phyloP scores from a whole-genome alignment of 2,888 invertebrate genomes.

The Omphaloscelis lunosa region DNA sequence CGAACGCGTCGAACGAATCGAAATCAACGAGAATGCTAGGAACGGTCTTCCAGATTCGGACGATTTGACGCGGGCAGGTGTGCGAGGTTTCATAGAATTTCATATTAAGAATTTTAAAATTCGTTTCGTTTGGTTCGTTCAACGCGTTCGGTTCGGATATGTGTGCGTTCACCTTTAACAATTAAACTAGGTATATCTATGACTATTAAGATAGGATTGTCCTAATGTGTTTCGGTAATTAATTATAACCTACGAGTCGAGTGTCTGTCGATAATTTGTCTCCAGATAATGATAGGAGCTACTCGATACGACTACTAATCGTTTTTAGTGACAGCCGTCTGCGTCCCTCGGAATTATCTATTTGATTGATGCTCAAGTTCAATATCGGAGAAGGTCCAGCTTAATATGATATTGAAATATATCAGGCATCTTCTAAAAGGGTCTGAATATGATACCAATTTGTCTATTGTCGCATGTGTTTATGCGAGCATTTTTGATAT shows the following conservation, averaged over 20 bases:
- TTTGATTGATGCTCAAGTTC: slow-evolving; percentile 31
- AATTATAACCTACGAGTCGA: neutral
- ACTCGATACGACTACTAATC: neutral
- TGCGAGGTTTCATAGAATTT: too few relatives aligned
- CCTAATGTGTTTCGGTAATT: neutral
- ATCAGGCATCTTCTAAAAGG: neutral
- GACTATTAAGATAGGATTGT: neutral
- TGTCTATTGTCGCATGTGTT: neutral
- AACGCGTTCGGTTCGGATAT: too few relatives aligned
- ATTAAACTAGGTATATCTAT: neutral
- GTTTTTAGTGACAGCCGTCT: slow-evolving; percentile 15
- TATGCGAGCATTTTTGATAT: neutral
- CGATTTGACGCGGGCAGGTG: too few relatives aligned
- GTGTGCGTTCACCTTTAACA: neutral
- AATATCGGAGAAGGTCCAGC: too few relatives aligned
- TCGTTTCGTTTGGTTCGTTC: too few relatives aligned
- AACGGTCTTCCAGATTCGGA: too few relatives aligned
- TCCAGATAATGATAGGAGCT: neutral
- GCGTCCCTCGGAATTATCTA: neutral
- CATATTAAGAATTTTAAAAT: too few relatives aligned
- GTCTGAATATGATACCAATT: slow-evolving; percentile 5
- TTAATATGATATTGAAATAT: neutral
- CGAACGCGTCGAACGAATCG: too few relatives aligned
- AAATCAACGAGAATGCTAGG: too few relatives aligned
- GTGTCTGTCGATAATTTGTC: neutral